Evolutionary conservation across 2,113 vertebrate species (phyloP).

Genomic region (Echinops telfairi): DNA sequence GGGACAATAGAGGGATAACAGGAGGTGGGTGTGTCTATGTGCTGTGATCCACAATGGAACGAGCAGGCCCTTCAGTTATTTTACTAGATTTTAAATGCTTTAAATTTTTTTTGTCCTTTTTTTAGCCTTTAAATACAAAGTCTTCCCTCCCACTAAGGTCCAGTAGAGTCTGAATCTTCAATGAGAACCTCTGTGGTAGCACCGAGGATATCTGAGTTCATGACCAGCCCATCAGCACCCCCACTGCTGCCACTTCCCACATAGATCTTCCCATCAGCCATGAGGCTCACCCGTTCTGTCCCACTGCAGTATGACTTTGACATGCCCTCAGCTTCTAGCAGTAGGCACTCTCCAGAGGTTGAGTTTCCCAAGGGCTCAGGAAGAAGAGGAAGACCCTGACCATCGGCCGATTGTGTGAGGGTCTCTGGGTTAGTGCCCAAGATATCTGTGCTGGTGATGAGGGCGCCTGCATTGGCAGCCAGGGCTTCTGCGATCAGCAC

Average conservation of each 20-base stretch:
- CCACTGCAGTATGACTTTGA: constrained; percentile 87
- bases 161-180: constrained; percentile 90
- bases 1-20: constrained; percentile 76
- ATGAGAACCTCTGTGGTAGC: constrained; percentile 91
- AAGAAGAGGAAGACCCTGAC: constrained; percentile 88
- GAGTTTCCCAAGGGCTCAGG: constrained; percentile 87
- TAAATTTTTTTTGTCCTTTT: constrained; percentile 83
- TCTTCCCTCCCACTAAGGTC: constrained; percentile 87
- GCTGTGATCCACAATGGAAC: constrained; percentile 87
- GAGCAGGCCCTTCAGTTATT: constrained; percentile 89
- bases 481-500: constrained; percentile 98
- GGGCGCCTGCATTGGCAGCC: constrained; percentile 96
- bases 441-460: constrained; percentile 95
- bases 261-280: constrained; percentile 88
- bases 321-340: constrained; percentile 86
- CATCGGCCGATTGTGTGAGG: constrained; percentile 86
- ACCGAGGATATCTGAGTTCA: constrained; percentile 90
- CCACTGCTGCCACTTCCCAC: constrained; percentile 85
- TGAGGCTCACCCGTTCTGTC: constrained; percentile 86
- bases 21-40: constrained; percentile 75
- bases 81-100: constrained; percentile 88
- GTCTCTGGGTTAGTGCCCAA: constrained; percentile 88
- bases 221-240: constrained; percentile 87
- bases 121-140: constrained; percentile 88
- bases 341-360: constrained; percentile 85